phyloP scores from a whole-genome alignment of 2,888 invertebrate species.

The Acronicta psi region DNA sequence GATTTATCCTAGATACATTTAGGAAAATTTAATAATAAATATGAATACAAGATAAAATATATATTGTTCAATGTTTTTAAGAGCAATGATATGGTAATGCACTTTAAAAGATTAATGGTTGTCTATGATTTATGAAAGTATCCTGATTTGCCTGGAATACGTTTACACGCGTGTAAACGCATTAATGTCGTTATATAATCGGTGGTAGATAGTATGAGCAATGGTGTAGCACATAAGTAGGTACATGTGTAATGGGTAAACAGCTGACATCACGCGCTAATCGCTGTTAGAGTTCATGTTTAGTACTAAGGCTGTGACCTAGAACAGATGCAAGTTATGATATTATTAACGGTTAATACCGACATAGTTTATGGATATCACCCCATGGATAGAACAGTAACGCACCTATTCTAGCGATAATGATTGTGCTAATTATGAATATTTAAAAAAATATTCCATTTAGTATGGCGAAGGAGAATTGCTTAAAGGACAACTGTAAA shows the following conservation, averaged over 20 bases:
- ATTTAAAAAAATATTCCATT: no score
- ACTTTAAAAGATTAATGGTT: conserved; percentile 31
- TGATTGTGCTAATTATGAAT: no score
- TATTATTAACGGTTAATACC: conserved; percentile 40
- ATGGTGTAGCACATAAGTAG: conserved; percentile 36
- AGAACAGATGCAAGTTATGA: conserved; percentile 49
- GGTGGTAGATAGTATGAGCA: conserved; percentile 25
- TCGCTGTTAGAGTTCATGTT: conserved; percentile 51
- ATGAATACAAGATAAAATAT: conserved; percentile 23
- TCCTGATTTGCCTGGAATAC: conserved; percentile 19
- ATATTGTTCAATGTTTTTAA: conserved; percentile 19
- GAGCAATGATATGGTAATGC: conserved; percentile 28
- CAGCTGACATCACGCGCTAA: conserved; percentile 51
- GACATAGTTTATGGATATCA: conserved; percentile 33
- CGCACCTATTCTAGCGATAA: no score
- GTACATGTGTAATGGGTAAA: conserved; percentile 44
- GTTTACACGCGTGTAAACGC: conserved; percentile 24
- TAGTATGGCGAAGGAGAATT: no score
- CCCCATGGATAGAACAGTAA: background rate
- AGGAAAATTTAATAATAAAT: conserved; percentile 16
- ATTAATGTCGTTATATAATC: conserved; percentile 34
- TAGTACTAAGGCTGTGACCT: conserved; percentile 50
- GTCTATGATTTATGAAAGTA: conserved; percentile 32
- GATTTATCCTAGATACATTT: conserved; percentile 33
- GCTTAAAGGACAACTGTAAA: no score